Conservation (phyloP, 2,113 vertebrate species). For the Picathartes gymnocephalus region DNA sequence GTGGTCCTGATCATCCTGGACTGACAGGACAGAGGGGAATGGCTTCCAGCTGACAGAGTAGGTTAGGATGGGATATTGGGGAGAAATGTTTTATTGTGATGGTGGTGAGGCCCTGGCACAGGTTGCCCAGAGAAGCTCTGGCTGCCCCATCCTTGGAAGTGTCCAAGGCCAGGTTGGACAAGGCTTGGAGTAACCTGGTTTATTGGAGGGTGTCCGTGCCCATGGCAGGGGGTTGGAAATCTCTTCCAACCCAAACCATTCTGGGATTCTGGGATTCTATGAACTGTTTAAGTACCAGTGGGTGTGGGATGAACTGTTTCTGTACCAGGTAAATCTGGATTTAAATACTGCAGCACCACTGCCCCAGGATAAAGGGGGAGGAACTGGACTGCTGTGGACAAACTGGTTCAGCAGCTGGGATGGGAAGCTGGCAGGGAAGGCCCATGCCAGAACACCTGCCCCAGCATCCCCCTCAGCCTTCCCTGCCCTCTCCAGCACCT, state of each 20-base stretch:
- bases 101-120: background rate
- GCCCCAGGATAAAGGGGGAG: background rate
- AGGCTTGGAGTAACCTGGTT: background rate
- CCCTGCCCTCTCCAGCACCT: background rate
- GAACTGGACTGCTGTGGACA: background rate
- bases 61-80: too few relatives aligned
- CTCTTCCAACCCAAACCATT: background rate
- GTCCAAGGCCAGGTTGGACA: background rate
- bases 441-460: background rate
- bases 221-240: background rate
- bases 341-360: background rate
- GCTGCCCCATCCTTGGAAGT: background rate
- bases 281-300: background rate
- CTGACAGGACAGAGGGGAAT: background rate
- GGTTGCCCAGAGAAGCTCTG: background rate
- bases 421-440: background rate
- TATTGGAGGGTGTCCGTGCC: background rate
- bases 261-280: background rate
- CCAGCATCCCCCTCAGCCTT: background rate
- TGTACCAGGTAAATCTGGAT: background rate
- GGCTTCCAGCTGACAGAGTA: background rate
- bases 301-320: background rate
- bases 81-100: background rate
- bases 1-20: background rate
- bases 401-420: background rate